phyloP scores from a whole-genome alignment of 2,797 vertebrate species.

The Artibeus jamaicensis region DNA sequence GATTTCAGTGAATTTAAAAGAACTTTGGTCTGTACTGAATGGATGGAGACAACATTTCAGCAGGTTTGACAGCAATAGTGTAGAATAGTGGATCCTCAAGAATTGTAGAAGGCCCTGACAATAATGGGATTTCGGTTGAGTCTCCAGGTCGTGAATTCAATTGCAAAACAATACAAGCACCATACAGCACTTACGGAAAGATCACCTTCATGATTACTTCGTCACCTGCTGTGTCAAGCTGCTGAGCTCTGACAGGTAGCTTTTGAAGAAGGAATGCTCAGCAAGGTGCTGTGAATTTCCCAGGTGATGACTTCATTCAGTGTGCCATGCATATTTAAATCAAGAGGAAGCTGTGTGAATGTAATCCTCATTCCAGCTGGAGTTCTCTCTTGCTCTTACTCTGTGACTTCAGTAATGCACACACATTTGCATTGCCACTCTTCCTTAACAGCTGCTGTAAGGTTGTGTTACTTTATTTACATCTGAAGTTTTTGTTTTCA shows the following conservation, averaged over 20 bases:
- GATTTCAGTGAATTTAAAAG: conserved; percentile 88
- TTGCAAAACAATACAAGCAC: conserved; percentile 91
- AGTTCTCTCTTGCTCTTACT: conserved; percentile 55
- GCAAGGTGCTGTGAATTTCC: background rate
- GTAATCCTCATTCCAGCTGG: conserved; percentile 70
- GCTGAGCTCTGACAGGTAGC: conserved; percentile 90
- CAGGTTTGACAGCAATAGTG: conserved; percentile 81
- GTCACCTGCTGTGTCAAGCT: conserved; percentile 93
- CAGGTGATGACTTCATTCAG: conserved; percentile 80
- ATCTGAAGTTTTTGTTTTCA: conserved; percentile 55
- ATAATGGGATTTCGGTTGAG: conserved; percentile 91
- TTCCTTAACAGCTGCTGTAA: conserved; percentile 35
- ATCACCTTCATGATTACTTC: conserved; percentile 92
- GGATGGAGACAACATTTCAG: conserved; percentile 87
- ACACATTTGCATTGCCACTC: background rate
- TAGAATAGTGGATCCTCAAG: conserved; percentile 84
- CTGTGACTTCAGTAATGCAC: background rate
- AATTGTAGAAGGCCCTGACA: conserved; percentile 83
- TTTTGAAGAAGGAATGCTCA: background rate
- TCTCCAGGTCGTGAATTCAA: conserved; percentile 88
- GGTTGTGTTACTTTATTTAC: conserved; percentile 37
- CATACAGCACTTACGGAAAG: conserved; percentile 77
- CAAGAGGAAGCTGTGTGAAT: background rate
- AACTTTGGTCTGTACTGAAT: conserved; percentile 85
- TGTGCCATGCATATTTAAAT: conserved; percentile 84